Evolutionary conservation across 2,113 vertebrate genomes (phyloP), one percentile per base, ranked within the genome.

Genomic region (Hippocampus zosterae): DNA sequence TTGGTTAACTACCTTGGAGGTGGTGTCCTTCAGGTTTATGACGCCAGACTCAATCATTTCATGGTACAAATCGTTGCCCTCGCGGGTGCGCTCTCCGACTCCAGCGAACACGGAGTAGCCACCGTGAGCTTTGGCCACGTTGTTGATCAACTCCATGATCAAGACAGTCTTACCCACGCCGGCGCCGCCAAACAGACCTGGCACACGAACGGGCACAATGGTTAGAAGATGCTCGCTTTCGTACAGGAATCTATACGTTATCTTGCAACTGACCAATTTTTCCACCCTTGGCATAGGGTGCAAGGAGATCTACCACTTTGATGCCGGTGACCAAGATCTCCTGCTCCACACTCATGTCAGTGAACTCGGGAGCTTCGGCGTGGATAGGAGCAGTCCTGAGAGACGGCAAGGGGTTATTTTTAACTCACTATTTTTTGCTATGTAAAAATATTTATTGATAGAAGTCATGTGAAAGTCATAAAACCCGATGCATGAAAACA

Each of bases 41-140:
- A 98, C 97, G 56, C 97, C 97, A 13, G 97, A 99, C 86, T 99
- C 97, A 0, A 98, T 99, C 97, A 99, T 98, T 85, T 98, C 97
- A 40, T 98, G 95, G 90, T 99, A 99, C 85, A 99, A 91, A 55
- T 98, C 97, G 21, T 98, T 98, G 81, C 97, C 97, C 81, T 98
- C 97, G 0, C 97, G 96, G 70, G 96, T 99, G 19, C 97, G 91
- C 82, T 98, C 97, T 25, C 97, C 97, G 8, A 99, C 97, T 0
- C 97, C 97, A 0, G 97, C 97, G 21, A 98, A 98, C 87, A 98
- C 97, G 0, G 96, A 98, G 85, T 98, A 99, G 75, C 97, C 97
- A 74, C 97, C 96, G 7, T 99, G 97, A 76, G 97, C 97, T 87
- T 99, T 99, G 19, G 97, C 97, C 67, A 99, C 97, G 0, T 98